phyloP scores from a whole-genome alignment of 2,113 vertebrate species.

The Aptenodytes forsteri region DNA sequence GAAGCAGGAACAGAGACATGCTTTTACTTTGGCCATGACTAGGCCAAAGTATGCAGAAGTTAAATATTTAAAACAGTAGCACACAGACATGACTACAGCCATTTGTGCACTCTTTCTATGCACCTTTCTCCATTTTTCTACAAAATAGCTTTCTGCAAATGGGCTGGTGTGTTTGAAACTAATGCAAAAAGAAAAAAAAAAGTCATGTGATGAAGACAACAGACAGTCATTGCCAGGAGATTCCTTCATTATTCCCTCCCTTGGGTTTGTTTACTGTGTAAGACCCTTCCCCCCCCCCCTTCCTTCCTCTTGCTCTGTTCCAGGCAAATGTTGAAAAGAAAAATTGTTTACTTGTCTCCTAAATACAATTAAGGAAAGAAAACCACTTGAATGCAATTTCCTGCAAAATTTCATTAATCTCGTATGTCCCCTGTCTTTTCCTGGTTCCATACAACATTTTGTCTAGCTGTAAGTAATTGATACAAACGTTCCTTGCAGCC shows the following conservation, averaged over 20 bases:
- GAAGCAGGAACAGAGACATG: background rate
- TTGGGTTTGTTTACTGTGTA: background rate
- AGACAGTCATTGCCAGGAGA: background rate
- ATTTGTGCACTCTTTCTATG: background rate
- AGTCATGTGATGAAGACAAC: background rate
- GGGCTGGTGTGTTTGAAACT: background rate
- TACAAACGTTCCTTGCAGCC: background rate
- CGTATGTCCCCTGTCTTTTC: background rate
- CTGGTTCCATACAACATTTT: background rate
- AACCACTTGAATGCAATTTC: background rate
- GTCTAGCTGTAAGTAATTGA: background rate
- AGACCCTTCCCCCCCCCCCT: fast-evolving
- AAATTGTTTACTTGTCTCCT: background rate
- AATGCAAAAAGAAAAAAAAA: background rate
- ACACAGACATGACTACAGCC: background rate
- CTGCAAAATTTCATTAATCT: background rate
- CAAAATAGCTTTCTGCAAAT: background rate
- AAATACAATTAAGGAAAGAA: background rate
- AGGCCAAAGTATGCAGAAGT: background rate
- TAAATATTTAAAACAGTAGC: background rate
- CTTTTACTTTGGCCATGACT: background rate
- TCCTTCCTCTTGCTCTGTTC: background rate
- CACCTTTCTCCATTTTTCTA: background rate
- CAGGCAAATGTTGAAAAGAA: background rate
- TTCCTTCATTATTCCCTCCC: background rate